Percentiles rank a stretch among this genome's conserved stretches.
Evolutionary conservation across 2,797 vertebrate species (phyloP).

Genomic region (Gadopsis bispinosus): DNA sequence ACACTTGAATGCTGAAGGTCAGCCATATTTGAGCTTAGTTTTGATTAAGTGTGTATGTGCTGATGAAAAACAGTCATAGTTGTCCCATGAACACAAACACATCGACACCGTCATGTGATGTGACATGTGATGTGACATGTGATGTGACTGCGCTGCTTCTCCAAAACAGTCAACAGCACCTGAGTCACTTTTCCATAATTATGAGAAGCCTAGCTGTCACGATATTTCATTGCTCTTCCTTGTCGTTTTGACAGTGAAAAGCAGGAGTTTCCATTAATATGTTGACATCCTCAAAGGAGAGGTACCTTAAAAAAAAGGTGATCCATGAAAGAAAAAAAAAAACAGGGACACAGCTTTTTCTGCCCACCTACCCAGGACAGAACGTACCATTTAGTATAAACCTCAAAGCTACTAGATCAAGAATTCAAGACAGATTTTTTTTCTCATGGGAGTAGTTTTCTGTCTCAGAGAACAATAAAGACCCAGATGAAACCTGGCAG

Average conservation of each 20-base stretch:
- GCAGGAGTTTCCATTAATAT: slow-evolving; percentile 16
- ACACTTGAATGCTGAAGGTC: not conserved
- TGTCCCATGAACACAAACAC: slow-evolving; percentile 5
- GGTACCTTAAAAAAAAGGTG: slow-evolving; percentile 2
- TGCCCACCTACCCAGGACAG: slow-evolving; percentile 48
- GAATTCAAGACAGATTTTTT: slow-evolving; percentile 38
- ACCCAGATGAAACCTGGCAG: slow-evolving; percentile 58
- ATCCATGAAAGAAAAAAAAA: not conserved
- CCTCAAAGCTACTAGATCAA: slow-evolving; percentile 30
- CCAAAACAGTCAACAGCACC: slow-evolving; percentile 28
- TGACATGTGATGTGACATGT: not conserved
- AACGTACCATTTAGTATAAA: slow-evolving; percentile 62
- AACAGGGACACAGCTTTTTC: slow-evolving; percentile 18
- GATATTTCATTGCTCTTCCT: not conserved
- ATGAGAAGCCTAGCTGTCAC: slow-evolving; percentile 22
- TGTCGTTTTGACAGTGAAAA: slow-evolving; percentile 14
- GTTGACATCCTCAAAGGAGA: slow-evolving; percentile 11
- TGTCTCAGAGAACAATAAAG: slow-evolving; percentile 58
- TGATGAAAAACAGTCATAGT: slow-evolving; percentile 3
- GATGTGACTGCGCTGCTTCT: not conserved
- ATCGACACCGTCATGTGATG: slow-evolving; percentile 15
- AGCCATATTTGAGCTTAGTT: not conserved
- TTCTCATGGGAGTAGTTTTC: slow-evolving; percentile 31
- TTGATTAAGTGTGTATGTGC: not conserved
- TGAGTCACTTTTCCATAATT: slow-evolving; percentile 14